Evolutionary conservation across 2,888 invertebrate genomes (phyloP), one percentile per base, ranked within the genome.

Genomic region (Elysia crispata): DNA sequence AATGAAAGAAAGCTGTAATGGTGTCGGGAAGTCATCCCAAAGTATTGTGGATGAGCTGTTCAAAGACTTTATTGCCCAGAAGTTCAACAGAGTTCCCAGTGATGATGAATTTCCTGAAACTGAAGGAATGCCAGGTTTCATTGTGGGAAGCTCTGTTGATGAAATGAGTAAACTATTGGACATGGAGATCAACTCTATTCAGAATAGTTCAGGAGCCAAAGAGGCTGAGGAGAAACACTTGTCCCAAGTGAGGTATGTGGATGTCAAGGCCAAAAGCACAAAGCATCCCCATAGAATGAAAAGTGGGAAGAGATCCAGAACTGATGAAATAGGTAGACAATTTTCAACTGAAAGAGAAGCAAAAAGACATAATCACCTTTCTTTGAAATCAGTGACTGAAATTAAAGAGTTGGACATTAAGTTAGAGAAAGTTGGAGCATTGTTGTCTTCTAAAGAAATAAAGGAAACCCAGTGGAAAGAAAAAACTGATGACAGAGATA

Each of bases 11-110:
- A 25, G 15, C n/a, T 8, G n/a, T 13, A 15, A 25, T 5, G 41
- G 5, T 15, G 28, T 6, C 3, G 30, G 5, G 18, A 66, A 72
- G 54, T 79, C 79, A 31, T 74, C 74, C 66, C 80, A 76, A 54
- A 70, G 73, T 54, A 86, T 87, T 79, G 89, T 89, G 54, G 88
- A 88, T 83, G 86, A 89, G 75, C 82, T 89, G 50, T 89, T 89
- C 78, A 87, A 88, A 81, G 88, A 88, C 73, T 88, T 88, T 69
- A 83, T 88, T 70, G 84, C 88, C 8, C 77, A 84, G 13, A 89
- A 88, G 79, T 80, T 87, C 69, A 84, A 84, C 62, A 75, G 69
- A 28, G 81, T 82, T 49, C 77, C 83, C n/a, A 33, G 70, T 8
- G 64, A 66, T 20, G 74, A 41, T 15, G 30, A 62, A 60, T 79